A percentile compares a stretch with the other conserved stretches of the same genome.
These are phyloP conservation scores for Merluccius polli DNA, from an alignment of 2,797 vertebrate genomes.

Conservation along the genomic window DNA sequence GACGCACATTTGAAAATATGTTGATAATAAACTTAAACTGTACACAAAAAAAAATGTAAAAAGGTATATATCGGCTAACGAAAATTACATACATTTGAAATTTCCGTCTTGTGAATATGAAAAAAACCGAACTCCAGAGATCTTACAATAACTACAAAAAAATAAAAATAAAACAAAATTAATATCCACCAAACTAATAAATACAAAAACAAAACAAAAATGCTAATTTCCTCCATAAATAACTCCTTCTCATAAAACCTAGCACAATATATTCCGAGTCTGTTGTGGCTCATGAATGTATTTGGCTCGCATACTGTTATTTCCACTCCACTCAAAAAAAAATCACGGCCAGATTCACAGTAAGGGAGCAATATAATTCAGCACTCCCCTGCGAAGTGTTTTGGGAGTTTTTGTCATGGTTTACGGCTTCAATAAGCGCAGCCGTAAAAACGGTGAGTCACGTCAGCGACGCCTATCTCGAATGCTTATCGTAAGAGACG, in stretches of 20 bases:
- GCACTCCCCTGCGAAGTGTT: slow-evolving; percentile 18
- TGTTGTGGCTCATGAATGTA: slow-evolving; percentile 28
- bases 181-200: not conserved
- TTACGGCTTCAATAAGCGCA: slow-evolving; percentile 51
- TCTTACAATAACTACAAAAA: not conserved
- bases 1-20: not conserved
- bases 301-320: slow-evolving; percentile 36
- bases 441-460: slow-evolving; percentile 27
- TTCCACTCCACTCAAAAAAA: slow-evolving; percentile 32
- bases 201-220: not conserved
- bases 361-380: slow-evolving; percentile 16
- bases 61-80: no score
- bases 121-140: not conserved
- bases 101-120: not conserved
- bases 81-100: not conserved
- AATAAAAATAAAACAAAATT: not conserved
- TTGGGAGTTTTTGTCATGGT: slow-evolving; percentile 29
- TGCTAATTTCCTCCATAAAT: not conserved
- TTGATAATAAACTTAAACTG: not conserved
- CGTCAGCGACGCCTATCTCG: slow-evolving; percentile 1
- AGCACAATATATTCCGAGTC: slow-evolving; percentile 30
- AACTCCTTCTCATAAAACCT: not conserved
- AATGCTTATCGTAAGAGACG: slow-evolving; percentile 16
- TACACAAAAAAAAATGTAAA: no score
- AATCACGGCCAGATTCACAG: slow-evolving; percentile 19